These are phyloP conservation scores for Temnopleurus reevesii DNA, from an alignment of 53 echinoderm and acorn worm genomes.

Conservation along the genomic window DNA sequence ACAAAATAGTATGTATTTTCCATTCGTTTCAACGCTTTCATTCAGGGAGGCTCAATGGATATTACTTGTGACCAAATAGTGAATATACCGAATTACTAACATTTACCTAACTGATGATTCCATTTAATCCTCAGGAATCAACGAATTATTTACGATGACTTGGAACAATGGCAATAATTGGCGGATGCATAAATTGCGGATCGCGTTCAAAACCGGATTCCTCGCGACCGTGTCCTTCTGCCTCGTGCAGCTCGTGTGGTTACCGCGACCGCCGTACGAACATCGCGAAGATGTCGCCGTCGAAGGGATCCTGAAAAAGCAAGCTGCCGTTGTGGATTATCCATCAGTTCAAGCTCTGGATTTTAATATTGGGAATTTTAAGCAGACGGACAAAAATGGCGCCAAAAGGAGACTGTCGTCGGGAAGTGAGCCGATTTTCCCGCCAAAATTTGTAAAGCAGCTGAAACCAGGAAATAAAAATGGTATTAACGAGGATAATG, in stretches of 20 bases:
- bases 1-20: too few relatives aligned
- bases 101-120: too few relatives aligned
- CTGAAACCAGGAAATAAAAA: conserved; percentile 15
- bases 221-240: conserved; percentile 27
- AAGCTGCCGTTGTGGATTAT: background rate
- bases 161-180: background rate
- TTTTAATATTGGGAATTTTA: background rate
- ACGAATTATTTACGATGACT: background rate
- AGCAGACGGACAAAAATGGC: background rate
- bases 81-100: too few relatives aligned
- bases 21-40: too few relatives aligned
- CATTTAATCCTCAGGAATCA: too few relatives aligned
- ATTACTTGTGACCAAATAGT: too few relatives aligned
- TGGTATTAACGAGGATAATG: background rate
- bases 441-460: conserved; percentile 30
- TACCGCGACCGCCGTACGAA: conserved; percentile 28
- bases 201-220: conserved; percentile 49
- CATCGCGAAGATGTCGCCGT: conserved; percentile 12
- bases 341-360: background rate
- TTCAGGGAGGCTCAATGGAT: too few relatives aligned
- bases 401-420: conserved; percentile 1
- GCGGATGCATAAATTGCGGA: background rate
- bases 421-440: background rate
- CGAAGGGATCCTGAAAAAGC: conserved; percentile 7
- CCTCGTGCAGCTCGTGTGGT: conserved; percentile 15